Conservation (phyloP, 2,888 invertebrate genomes). For the Sminthurinus aureus region DNA sequence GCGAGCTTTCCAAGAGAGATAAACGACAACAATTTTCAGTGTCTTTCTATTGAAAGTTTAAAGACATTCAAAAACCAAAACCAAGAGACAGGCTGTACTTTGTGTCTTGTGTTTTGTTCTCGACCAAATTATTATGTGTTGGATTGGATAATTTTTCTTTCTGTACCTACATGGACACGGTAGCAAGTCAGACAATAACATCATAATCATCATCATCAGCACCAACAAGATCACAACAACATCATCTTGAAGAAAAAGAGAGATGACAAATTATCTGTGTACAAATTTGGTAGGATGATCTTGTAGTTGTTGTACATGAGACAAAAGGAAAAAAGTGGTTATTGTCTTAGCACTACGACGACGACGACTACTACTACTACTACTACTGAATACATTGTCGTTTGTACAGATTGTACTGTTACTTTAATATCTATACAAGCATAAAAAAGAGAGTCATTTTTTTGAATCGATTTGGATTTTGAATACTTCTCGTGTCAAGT, state of each 20-base stretch:
- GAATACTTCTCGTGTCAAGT: no score
- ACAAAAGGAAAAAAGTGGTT: conserved; percentile 6
- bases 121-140: not conserved
- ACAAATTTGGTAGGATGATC: conserved; percentile 21
- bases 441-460: no score
- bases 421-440: no score
- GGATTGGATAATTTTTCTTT: not conserved
- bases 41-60: not conserved
- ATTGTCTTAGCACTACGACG: not conserved
- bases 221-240: no score
- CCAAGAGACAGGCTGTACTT: no score
- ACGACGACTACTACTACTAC: not conserved
- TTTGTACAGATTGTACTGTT: not conserved
- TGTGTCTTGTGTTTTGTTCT: no score
- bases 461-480: no score
- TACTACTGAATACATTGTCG: not conserved
- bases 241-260: no score
- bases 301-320: not conserved
- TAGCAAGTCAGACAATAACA: not conserved
- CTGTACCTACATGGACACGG: not conserved
- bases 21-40: not conserved
- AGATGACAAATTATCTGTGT: conserved; percentile 24
- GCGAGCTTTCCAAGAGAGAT: not conserved
- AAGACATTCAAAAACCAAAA: not conserved
- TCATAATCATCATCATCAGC: not conserved